Conservation (phyloP, 2,888 invertebrate genomes). For the Agonum fuliginosum region DNA sequence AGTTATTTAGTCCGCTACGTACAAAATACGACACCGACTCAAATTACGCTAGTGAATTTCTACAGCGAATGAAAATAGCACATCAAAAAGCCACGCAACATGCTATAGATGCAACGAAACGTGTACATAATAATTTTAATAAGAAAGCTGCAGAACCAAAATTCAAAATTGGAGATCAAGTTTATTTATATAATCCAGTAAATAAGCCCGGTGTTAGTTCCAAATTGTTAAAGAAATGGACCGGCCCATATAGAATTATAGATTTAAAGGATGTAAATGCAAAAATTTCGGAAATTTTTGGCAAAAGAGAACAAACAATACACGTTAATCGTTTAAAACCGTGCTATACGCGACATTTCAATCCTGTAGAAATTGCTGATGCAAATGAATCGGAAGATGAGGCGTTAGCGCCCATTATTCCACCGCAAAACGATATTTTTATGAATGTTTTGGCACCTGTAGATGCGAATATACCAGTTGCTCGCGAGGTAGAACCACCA, state of each 20-base stretch:
- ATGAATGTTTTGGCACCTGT: no score
- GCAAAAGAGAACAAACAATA: neutral
- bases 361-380: neutral
- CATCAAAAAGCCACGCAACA: constrained; percentile 35
- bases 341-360: neutral
- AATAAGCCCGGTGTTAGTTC: constrained; percentile 4
- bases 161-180: constrained; percentile 24
- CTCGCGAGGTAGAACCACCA: no score
- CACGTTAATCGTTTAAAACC: constrained; percentile 30
- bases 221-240: constrained; percentile 40
- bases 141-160: neutral
- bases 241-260: constrained; percentile 28
- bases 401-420: neutral
- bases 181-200: constrained; percentile 36
- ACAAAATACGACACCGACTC: neutral
- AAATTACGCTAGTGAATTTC: constrained; percentile 22
- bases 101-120: neutral
- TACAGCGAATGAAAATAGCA: constrained; percentile 33
- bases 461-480: no score
- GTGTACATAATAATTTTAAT: constrained; percentile 42
- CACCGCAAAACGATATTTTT: neutral
- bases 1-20: constrained; percentile 4
- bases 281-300: constrained; percentile 12
- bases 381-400: neutral
- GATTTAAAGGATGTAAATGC: constrained; percentile 12